Evolutionary conservation across 2,113 vertebrate species (phyloP).

Genomic region (Zonotrichia leucophrys): DNA sequence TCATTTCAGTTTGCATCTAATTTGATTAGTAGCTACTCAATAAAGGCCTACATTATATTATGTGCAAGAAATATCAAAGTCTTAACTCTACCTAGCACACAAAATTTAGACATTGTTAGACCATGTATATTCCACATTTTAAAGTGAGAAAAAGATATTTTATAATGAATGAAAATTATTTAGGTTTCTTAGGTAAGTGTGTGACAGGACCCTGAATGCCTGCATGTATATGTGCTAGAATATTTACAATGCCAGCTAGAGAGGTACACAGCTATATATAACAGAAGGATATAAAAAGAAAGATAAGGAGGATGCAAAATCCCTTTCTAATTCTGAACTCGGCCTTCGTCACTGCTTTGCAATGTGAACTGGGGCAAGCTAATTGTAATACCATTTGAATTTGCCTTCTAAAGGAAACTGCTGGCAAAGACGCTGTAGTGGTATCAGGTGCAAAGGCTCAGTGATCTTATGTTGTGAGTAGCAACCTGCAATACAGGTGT

Average conservation of each 20-base stretch:
- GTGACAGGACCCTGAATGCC: neutral
- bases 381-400: conserved; percentile 1
- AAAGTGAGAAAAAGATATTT: neutral
- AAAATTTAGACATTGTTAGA: neutral
- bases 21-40: neutral
- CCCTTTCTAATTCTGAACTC: conserved; percentile 23
- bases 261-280: conserved; percentile 14
- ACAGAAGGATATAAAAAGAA: conserved; percentile 13
- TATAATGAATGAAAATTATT: neutral
- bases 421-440: neutral
- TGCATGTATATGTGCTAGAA: neutral
- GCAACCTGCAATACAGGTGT: neutral
- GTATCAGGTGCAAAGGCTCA: neutral
- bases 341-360: neutral
- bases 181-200: neutral
- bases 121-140: neutral
- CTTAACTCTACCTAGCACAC: neutral
- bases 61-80: neutral
- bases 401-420: neutral
- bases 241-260: neutral
- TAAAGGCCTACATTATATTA: neutral
- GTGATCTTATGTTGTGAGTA: neutral
- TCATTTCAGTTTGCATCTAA: neutral
- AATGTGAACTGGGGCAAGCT: neutral
- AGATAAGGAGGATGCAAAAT: conserved; percentile 9